phyloP scores from a whole-genome alignment of 2,888 invertebrate genomes.

The Mallateleia sp. region DNA sequence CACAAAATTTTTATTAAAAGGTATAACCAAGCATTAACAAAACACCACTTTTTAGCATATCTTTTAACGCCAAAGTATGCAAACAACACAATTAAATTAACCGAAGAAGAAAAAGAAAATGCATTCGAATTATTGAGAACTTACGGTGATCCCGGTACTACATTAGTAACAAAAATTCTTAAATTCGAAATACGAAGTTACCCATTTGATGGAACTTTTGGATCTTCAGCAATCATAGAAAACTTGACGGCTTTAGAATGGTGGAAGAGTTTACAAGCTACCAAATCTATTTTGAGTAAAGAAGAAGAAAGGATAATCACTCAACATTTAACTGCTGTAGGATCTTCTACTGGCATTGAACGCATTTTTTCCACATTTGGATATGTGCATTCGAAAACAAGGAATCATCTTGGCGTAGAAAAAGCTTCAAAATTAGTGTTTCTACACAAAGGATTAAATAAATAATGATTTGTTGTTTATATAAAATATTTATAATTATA shows the following conservation, averaged over 20 bases:
- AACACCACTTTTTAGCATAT: constrained; percentile 4
- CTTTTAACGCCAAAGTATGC: constrained; percentile 25
- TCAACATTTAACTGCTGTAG: constrained; percentile 30
- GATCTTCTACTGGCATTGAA: constrained; percentile 33
- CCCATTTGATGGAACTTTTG: constrained; percentile 7
- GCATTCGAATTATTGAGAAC: constrained; percentile 2
- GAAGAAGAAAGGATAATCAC: constrained; percentile 6
- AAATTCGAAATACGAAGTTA: constrained; percentile 12
- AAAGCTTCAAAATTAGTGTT: too few relatives aligned
- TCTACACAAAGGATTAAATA: too few relatives aligned
- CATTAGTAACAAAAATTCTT: constrained; percentile 3
- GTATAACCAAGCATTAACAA: constrained; percentile 13
- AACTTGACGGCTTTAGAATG: background rate
- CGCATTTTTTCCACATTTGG: constrained; percentile 48
- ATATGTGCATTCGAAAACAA: constrained; percentile 29
- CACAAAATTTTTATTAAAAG: background rate
- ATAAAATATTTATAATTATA: too few relatives aligned
- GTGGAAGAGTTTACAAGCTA: background rate
- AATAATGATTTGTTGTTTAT: too few relatives aligned
- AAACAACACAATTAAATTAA: background rate
- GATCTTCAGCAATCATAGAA: background rate
- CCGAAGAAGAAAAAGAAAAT: background rate
- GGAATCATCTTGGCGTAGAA: constrained; percentile 31
- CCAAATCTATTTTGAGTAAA: background rate
- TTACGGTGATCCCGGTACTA: constrained; percentile 6